phyloP scores from a whole-genome alignment of 2,888 invertebrate species.

The Mycalesis mineus region DNA sequence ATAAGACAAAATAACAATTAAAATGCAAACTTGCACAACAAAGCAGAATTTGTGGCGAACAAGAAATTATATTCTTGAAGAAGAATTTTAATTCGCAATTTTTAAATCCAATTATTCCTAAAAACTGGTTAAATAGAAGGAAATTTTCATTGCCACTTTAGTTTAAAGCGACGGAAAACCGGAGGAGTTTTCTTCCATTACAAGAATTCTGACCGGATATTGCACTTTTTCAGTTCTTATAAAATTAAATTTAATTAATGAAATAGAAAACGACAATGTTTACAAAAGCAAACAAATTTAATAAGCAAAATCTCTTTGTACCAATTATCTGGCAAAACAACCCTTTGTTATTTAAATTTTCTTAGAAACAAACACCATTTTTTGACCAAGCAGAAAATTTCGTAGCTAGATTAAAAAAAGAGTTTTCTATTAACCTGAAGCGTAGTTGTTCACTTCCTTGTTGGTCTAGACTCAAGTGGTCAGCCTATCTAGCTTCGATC shows the following conservation, averaged over 20 bases:
- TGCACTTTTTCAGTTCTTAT: slow-evolving; percentile 53
- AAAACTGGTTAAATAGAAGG: slow-evolving; percentile 25
- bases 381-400: too few relatives aligned
- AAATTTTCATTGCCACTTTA: slow-evolving; percentile 41
- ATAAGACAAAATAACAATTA: too few relatives aligned
- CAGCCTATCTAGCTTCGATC: too few relatives aligned
- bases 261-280: slow-evolving; percentile 70
- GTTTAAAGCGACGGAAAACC: slow-evolving; percentile 42
- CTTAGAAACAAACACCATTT: too few relatives aligned
- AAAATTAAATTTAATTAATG: slow-evolving; percentile 72
- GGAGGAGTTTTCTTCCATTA: slow-evolving; percentile 49
- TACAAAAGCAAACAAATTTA: slow-evolving; percentile 45
- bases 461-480: too few relatives aligned
- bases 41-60: not conserved
- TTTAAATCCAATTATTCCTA: slow-evolving; percentile 1
- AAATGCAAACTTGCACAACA: not conserved
- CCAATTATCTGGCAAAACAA: slow-evolving; percentile 48
- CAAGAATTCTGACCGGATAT: slow-evolving; percentile 55
- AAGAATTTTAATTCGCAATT: not conserved
- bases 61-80: not conserved
- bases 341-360: too few relatives aligned
- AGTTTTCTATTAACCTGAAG: too few relatives aligned
- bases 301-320: slow-evolving; percentile 60
- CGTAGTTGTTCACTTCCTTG: too few relatives aligned
- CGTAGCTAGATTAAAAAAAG: too few relatives aligned